Conservation (phyloP, 2,113 vertebrate species). For the Phyllostomus hastatus region DNA sequence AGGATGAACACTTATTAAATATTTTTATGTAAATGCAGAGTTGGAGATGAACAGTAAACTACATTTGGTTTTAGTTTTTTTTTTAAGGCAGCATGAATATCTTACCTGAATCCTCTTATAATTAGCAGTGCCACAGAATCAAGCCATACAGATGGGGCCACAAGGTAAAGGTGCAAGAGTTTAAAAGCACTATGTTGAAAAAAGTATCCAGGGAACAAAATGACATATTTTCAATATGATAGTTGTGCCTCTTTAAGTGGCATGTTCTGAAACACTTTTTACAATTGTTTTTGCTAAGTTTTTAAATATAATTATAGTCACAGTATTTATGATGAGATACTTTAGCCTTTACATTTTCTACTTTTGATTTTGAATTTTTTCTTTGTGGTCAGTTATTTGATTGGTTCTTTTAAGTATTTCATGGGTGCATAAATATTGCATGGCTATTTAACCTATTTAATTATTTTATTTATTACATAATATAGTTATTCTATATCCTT, state of each 20-base stretch:
- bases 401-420: constrained; percentile 35
- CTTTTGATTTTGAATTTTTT: constrained; percentile 29
- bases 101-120: background rate
- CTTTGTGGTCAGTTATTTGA: constrained; percentile 29
- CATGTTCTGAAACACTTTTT: background rate
- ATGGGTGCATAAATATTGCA: background rate
- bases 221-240: background rate
- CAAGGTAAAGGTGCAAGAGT: background rate
- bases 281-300: background rate
- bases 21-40: constrained; percentile 29
- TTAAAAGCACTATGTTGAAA: background rate
- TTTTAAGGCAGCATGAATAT: background rate
- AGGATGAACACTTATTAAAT: background rate
- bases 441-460: constrained; percentile 9
- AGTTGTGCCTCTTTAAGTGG: background rate
- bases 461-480: constrained; percentile 30
- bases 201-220: background rate
- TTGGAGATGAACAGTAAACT: background rate
- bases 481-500: background rate
- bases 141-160: background rate
- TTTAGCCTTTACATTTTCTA: constrained; percentile 13
- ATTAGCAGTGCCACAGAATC: background rate
- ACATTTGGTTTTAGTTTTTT: background rate
- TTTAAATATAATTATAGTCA: background rate
- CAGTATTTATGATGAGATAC: background rate